Evolutionary conservation across 2,113 vertebrate genomes (phyloP).

Genomic region (Pelobates fuscus): DNA sequence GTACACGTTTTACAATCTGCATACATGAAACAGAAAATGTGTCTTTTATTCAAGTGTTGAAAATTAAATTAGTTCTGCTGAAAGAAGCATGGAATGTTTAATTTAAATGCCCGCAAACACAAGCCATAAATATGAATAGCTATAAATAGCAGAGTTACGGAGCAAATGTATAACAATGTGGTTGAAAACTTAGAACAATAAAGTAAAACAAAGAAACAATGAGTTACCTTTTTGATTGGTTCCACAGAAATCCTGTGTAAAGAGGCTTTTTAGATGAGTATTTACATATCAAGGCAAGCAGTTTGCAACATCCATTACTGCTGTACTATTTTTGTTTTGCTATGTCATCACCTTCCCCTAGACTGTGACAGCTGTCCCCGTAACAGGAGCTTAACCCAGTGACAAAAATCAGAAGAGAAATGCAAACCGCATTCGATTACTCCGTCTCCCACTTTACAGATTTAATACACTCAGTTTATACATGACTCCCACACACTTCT

Average conservation of each 20-base stretch:
- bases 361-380: slow-evolving; percentile 45
- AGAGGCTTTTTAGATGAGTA: slow-evolving; percentile 23
- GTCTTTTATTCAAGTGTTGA: not conserved
- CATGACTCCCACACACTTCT: not conserved
- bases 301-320: slow-evolving; percentile 24
- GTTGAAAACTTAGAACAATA: no score
- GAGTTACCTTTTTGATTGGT: slow-evolving; percentile 20
- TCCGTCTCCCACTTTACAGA: not conserved
- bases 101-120: not conserved
- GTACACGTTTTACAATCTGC: no score
- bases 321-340: slow-evolving; percentile 44
- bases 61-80: not conserved
- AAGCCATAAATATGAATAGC: not conserved
- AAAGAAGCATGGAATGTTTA: not conserved
- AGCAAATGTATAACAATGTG: not conserved
- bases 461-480: not conserved
- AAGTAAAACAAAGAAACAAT: slow-evolving; percentile 6
- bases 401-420: slow-evolving; percentile 10
- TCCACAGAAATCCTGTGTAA: slow-evolving; percentile 9
- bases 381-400: slow-evolving; percentile 31
- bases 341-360: slow-evolving; percentile 42
- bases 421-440: slow-evolving; percentile 3
- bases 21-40: no score
- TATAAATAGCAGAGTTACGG: not conserved
- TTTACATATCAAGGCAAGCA: slow-evolving; percentile 38